Conservation (phyloP, 2,113 vertebrate species). For the Chionis minor region DNA sequence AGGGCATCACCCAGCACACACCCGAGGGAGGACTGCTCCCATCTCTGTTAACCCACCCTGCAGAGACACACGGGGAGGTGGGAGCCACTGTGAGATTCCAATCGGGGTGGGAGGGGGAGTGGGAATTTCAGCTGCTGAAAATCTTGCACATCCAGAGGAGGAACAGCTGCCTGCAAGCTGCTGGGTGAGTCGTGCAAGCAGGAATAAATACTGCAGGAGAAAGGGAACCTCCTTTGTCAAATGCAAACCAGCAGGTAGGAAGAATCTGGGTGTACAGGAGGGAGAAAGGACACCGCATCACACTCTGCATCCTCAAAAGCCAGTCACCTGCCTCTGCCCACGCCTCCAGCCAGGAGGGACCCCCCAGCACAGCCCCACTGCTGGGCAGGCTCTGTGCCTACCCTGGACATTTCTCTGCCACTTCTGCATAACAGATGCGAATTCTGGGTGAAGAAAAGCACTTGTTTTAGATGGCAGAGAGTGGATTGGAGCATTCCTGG, state of each 20-base stretch:
- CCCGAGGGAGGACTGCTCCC: not conserved
- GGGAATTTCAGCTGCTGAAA: not conserved
- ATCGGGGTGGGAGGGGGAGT: no score
- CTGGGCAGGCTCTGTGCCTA: not conserved
- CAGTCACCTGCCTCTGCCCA: not conserved
- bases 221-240: slow-evolving; percentile 23
- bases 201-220: not conserved
- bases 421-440: not conserved
- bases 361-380: fast-evolving
- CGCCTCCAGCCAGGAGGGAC: not conserved
- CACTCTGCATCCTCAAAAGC: not conserved
- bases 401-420: not conserved
- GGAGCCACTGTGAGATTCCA: not conserved
- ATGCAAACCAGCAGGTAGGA: slow-evolving; percentile 25
- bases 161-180: slow-evolving; percentile 30
- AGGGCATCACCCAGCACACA: not conserved
- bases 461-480: not conserved
- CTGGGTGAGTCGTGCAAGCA: not conserved
- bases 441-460: not conserved
- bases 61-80: not conserved
- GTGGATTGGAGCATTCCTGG: not conserved
- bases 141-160: not conserved
- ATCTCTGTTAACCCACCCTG: not conserved
- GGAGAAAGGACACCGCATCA: not conserved
- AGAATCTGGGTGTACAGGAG: not conserved